Evolutionary conservation across 2,113 vertebrate species (phyloP).

Genomic region (Heterocephalus glaber): DNA sequence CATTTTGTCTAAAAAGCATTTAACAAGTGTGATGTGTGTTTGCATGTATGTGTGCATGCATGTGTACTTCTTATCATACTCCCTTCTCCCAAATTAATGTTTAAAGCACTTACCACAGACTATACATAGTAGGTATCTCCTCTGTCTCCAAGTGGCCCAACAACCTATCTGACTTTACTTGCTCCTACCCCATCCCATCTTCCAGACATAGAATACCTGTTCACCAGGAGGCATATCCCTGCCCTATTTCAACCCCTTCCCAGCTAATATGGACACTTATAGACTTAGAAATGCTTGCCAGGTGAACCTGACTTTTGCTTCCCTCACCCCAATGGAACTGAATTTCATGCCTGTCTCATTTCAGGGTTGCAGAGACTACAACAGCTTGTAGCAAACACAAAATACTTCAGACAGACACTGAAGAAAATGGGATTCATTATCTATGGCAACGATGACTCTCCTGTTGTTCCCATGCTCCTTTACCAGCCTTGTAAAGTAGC

Average conservation of each 20-base stretch:
- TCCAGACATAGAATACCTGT: neutral
- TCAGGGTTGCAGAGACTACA: constrained; percentile 89
- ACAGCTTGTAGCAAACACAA: constrained; percentile 91
- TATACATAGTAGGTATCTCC: neutral
- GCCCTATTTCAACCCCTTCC: neutral
- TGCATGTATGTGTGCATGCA: neutral
- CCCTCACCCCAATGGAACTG: constrained; percentile 24
- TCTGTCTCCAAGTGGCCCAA: neutral
- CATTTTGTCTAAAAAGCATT: neutral
- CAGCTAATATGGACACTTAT: neutral
- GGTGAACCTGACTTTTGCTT: neutral
- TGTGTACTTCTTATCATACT: neutral
- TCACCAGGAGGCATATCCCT: neutral
- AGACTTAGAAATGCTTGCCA: constrained; percentile 30
- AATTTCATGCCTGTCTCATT: constrained; percentile 71
- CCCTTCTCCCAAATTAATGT: neutral
- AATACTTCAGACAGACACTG: constrained; percentile 92
- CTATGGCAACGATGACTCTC: constrained; percentile 93
- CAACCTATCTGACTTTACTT: neutral
- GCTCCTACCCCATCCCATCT: neutral
- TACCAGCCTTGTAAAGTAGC: constrained; percentile 96
- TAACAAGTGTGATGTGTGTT: neutral
- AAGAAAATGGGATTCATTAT: constrained; percentile 95
- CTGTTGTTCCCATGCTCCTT: constrained; percentile 93
- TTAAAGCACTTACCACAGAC: neutral